A percentile compares a stretch with the other conserved stretches of the same genome.
These are phyloP conservation scores for Drosophila repleta DNA, from an alignment of 1,140 invertebrate species.

Conservation along the genomic window DNA sequence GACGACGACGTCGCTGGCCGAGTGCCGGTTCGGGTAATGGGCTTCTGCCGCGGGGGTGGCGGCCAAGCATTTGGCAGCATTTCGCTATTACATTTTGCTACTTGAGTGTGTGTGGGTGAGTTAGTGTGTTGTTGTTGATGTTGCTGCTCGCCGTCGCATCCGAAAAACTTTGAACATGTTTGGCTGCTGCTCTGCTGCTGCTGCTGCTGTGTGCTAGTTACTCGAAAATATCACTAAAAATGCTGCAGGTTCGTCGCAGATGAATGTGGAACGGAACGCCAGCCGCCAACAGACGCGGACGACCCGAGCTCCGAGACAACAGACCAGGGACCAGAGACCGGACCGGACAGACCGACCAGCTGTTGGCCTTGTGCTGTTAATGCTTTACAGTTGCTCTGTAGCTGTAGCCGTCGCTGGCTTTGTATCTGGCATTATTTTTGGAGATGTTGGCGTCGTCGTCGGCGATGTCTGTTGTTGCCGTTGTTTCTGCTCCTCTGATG, in stretches of 20 bases:
- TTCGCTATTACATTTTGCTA: slow-evolving; percentile 70
- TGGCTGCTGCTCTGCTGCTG: slow-evolving; percentile 61
- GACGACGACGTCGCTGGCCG: slow-evolving; percentile 30
- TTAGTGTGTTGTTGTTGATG: slow-evolving; percentile 8
- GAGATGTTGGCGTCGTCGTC: slow-evolving; percentile 28
- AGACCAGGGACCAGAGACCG: slow-evolving; percentile 23
- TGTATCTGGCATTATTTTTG: slow-evolving; percentile 62
- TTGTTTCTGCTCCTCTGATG: slow-evolving; percentile 43
- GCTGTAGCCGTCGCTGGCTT: slow-evolving; percentile 36
- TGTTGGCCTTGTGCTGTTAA: slow-evolving; percentile 67
- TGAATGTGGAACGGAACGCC: slow-evolving; percentile 55
- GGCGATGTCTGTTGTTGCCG: slow-evolving; percentile 36
- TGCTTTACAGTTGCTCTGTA: slow-evolving; percentile 41
- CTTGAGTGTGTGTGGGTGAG: background rate
- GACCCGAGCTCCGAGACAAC: slow-evolving; percentile 29
- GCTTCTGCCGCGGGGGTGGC: slow-evolving; percentile 39
- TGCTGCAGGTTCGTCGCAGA: slow-evolving; percentile 57
- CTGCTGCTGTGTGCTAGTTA: slow-evolving; percentile 69
- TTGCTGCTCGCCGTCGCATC: slow-evolving; percentile 62
- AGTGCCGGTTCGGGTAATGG: slow-evolving; percentile 69
- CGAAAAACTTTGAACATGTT: slow-evolving; percentile 78
- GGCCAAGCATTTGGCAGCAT: slow-evolving; percentile 75
- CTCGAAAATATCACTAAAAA: slow-evolving; percentile 75
- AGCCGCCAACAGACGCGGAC: slow-evolving; percentile 22
- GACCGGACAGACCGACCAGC: slow-evolving; percentile 52